Percentiles rank a stretch among this genome's conserved stretches.
These are phyloP conservation scores for Girardinichthys multiradiatus DNA, from an alignment of 2,113 vertebrate genomes.

Conservation along the genomic window DNA sequence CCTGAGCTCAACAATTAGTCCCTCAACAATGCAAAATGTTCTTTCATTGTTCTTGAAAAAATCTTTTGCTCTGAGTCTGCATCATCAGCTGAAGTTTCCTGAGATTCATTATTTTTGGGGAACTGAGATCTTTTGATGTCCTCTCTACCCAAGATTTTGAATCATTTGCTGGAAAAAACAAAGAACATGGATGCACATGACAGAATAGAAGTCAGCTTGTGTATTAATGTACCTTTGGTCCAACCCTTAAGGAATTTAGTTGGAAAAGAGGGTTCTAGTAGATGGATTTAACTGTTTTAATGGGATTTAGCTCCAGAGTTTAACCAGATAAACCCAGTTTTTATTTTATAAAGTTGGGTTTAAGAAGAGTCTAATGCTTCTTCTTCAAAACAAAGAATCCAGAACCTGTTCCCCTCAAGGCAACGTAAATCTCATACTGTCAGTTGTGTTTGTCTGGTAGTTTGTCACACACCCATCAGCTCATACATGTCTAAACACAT, in stretches of 20 bases:
- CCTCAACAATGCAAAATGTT: no score
- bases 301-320: background rate
- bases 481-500: slow-evolving; percentile 12
- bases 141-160: background rate
- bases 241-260: background rate
- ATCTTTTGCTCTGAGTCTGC: no score
- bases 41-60: no score
- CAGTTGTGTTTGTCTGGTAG: slow-evolving; percentile 40
- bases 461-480: slow-evolving; percentile 37
- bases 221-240: no score
- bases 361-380: slow-evolving; percentile 19
- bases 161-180: no score
- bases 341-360: background rate
- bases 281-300: background rate
- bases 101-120: no score
- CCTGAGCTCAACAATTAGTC: no score
- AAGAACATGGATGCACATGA: no score
- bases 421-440: slow-evolving; percentile 25
- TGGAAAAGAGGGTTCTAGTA: no score
- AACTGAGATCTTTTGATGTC: background rate
- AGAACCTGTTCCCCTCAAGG: slow-evolving; percentile 8
- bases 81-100: no score
- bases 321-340: background rate
- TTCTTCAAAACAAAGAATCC: background rate
- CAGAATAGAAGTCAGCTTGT: no score